These are phyloP conservation scores for Drepana arcuata DNA, from an alignment of 1,140 invertebrate species.

Conservation along the genomic window DNA sequence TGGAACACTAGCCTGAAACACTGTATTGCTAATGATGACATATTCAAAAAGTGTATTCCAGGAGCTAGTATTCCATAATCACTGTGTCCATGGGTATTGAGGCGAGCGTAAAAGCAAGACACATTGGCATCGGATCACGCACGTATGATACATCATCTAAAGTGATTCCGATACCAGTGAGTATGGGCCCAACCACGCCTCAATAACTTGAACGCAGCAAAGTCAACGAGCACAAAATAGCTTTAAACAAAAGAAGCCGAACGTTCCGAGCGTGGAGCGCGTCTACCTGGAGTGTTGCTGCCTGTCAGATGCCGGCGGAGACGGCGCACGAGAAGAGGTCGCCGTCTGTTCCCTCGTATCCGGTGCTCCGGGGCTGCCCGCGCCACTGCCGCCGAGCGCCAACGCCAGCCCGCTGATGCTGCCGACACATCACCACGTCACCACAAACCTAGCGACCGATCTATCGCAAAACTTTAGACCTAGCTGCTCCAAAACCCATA, in stretches of 20 bases:
- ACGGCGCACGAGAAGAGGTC: slow-evolving; percentile 49
- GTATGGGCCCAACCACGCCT: too few species aligned
- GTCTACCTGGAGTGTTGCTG: slow-evolving; percentile 66
- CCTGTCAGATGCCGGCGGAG: slow-evolving; percentile 49
- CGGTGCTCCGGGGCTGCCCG: slow-evolving; percentile 43
- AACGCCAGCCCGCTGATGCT: slow-evolving; percentile 71
- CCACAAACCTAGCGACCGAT: slow-evolving; percentile 53
- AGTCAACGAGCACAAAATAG: too few species aligned
- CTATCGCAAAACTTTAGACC: slow-evolving; percentile 22
- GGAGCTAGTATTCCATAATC: slow-evolving; percentile 31
- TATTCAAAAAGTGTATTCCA: slow-evolving; percentile 1
- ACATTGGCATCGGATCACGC: too few species aligned
- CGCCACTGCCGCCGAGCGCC: slow-evolving; percentile 63
- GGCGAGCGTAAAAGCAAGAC: too few species aligned
- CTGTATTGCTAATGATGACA: neutral
- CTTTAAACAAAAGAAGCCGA: slow-evolving; percentile 52
- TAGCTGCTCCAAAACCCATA: slow-evolving; percentile 64
- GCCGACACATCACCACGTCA: slow-evolving; percentile 66
- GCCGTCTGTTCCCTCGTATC: slow-evolving; percentile 48
- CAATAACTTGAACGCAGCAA: too few species aligned
- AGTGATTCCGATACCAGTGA: too few species aligned
- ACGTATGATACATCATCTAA: too few species aligned
- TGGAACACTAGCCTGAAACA: slow-evolving; percentile 10
- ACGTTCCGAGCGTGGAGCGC: slow-evolving; percentile 56
- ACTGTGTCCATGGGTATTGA: too few species aligned